Evolutionary conservation across 2,888 invertebrate species (phyloP).

Genomic region (Therioaphis trifolii): DNA sequence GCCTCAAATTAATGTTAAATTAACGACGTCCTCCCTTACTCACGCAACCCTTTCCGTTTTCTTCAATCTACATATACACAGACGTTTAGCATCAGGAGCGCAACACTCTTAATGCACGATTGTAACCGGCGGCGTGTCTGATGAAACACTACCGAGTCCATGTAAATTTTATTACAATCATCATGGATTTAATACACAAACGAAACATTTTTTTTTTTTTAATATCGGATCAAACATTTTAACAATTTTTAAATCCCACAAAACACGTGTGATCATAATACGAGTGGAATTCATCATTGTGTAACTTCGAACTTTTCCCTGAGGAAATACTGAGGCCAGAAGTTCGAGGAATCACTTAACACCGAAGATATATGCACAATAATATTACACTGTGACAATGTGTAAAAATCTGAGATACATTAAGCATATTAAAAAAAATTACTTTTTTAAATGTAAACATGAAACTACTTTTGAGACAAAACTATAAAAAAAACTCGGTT

Average conservation of each 20-base stretch:
- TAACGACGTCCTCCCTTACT: neutral
- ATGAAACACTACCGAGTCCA: too few species aligned
- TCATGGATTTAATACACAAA: too few species aligned
- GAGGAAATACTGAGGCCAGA: neutral
- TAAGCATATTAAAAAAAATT: conserved; percentile 28
- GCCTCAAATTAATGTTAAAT: conserved; percentile 59
- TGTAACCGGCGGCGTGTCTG: neutral
- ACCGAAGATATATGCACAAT: neutral
- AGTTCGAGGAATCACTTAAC: conserved; percentile 13
- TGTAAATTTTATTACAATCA: too few species aligned
- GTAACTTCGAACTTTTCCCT: neutral
- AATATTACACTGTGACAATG: neutral
- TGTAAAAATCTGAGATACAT: neutral
- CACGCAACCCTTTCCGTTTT: neutral
- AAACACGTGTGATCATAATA: too few species aligned
- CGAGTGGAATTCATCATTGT: neutral
- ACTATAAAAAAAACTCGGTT: neutral
- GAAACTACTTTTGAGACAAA: neutral
- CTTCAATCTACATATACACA: neutral
- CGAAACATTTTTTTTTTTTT: too few species aligned
- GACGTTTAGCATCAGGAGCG: neutral
- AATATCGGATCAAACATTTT: too few species aligned
- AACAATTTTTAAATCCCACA: too few species aligned
- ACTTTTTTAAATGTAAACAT: neutral
- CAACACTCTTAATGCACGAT: neutral